Percentiles rank a stretch among this genome's conserved stretches.
Conservation (phyloP, 1,140 invertebrate species). For the Drosophila albomicans region DNA sequence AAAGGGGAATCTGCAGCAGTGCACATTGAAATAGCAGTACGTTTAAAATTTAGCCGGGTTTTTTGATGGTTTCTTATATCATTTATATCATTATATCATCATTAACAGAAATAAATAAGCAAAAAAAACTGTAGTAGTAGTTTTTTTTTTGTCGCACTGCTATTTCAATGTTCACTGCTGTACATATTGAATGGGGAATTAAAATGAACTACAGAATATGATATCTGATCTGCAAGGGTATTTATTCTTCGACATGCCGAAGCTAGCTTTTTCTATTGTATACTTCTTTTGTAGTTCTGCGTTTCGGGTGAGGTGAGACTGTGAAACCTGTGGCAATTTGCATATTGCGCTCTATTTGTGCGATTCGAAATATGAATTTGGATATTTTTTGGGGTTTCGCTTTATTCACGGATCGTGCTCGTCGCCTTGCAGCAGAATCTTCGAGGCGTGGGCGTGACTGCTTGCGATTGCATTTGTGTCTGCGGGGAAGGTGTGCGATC, state of each 20-base stretch:
- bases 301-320: constrained; percentile 16
- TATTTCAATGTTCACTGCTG: too few relatives aligned
- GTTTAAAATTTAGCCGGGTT: too few relatives aligned
- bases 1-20: too few relatives aligned
- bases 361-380: neutral
- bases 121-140: too few relatives aligned
- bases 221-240: neutral
- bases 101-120: too few relatives aligned
- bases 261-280: neutral
- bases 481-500: constrained; percentile 83
- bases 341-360: constrained; percentile 5
- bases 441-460: constrained; percentile 27
- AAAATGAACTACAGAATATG: too few relatives aligned
- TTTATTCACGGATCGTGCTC: constrained; percentile 48
- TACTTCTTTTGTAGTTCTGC: constrained; percentile 7
- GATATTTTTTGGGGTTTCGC: neutral
- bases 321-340: constrained; percentile 60
- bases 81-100: too few relatives aligned
- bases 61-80: too few relatives aligned
- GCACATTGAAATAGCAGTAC: too few relatives aligned
- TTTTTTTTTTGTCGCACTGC: too few relatives aligned
- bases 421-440: constrained; percentile 50
- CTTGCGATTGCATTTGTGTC: neutral
- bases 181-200: too few relatives aligned
- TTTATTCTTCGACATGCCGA: neutral